These are phyloP conservation scores for Cricetomys ansorgei DNA, from an alignment of 2,113 vertebrate genomes.

Conservation along the genomic window DNA sequence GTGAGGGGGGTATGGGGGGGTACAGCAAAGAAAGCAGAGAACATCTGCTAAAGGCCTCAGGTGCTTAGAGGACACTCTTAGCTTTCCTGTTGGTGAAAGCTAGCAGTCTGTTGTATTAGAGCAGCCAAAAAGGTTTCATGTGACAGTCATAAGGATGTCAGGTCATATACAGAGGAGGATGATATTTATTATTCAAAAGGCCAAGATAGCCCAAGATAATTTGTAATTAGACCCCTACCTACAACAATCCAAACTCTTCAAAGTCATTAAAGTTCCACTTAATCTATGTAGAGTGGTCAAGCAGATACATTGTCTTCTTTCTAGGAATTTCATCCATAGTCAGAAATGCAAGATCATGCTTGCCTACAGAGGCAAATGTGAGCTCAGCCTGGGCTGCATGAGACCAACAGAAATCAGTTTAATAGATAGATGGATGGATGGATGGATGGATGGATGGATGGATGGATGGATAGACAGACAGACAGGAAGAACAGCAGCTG, in stretches of 20 bases:
- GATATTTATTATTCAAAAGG: neutral
- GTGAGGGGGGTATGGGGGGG: neutral
- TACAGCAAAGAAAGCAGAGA: neutral
- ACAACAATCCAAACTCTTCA: neutral
- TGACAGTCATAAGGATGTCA: neutral
- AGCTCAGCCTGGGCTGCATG: neutral
- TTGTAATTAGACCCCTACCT: neutral
- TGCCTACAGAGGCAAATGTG: neutral
- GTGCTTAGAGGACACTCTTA: neutral
- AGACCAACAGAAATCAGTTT: too few species aligned
- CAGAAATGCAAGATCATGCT: neutral
- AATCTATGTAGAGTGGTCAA: neutral
- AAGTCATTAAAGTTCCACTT: neutral
- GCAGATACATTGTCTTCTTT: neutral
- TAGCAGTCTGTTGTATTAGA: neutral
- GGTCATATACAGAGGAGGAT: neutral
- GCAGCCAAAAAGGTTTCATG: neutral
- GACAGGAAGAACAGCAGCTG: neutral
- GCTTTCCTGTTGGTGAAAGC: too few species aligned
- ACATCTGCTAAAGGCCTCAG: neutral
- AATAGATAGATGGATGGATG: too few species aligned
- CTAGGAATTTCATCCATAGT: neutral
- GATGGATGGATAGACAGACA: neutral
- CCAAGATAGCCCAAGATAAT: neutral
- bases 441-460: rapidly evolving